phyloP scores from a whole-genome alignment of 2,888 invertebrate genomes.

The Falcaria lacertinaria region DNA sequence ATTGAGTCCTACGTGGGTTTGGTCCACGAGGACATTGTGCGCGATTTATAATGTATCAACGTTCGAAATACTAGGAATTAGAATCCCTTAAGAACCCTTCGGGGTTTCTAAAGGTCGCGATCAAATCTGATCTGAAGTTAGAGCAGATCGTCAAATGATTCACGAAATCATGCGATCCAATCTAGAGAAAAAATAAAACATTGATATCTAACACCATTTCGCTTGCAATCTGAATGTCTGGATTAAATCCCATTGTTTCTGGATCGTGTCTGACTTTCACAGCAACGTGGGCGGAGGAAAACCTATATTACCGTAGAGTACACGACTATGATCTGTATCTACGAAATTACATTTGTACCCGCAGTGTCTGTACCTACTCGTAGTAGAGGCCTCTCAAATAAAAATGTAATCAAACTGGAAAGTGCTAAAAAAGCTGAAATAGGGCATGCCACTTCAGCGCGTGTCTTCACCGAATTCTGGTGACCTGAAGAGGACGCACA shows the following conservation, averaged over 20 bases:
- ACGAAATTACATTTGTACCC: background rate
- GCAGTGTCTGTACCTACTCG: too few relatives aligned
- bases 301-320: too few relatives aligned
- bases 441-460: conserved; percentile 55
- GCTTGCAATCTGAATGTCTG: too few relatives aligned
- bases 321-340: background rate
- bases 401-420: conserved; percentile 9
- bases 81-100: background rate
- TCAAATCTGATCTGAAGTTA: background rate
- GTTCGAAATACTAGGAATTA: background rate
- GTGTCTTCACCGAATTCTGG: conserved; percentile 67
- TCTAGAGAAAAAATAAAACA: too few relatives aligned
- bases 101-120: background rate
- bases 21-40: too few relatives aligned
- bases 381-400: background rate
- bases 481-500: conserved; percentile 63
- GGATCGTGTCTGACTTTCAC: background rate
- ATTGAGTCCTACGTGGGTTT: too few relatives aligned
- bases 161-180: too few relatives aligned
- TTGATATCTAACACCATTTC: too few relatives aligned
- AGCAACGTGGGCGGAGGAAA: background rate
- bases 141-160: too few relatives aligned
- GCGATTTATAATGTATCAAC: too few relatives aligned
- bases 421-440: conserved; percentile 31
- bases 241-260: too few relatives aligned